These are phyloP conservation scores for Tiliacea citrago DNA, from an alignment of 2,888 invertebrate species.

Conservation along the genomic window DNA sequence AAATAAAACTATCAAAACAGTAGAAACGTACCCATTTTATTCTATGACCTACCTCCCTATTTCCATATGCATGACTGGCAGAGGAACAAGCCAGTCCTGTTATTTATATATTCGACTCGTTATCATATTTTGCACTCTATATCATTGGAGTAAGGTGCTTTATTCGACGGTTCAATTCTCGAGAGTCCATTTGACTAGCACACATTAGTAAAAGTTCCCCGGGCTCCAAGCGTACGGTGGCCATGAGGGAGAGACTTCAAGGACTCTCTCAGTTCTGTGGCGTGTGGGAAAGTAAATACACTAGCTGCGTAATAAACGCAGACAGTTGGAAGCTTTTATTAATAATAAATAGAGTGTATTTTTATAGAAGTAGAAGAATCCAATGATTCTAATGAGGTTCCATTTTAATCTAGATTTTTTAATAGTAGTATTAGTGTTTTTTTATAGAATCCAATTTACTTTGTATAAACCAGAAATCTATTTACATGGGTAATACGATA, in stretches of 20 bases:
- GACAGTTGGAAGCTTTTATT: constrained; percentile 34
- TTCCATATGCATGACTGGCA: constrained; percentile 89
- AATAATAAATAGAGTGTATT: constrained; percentile 19
- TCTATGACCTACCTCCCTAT: constrained; percentile 86
- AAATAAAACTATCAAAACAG: constrained; percentile 74
- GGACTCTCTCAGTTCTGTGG: constrained; percentile 62
- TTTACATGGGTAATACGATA: neutral
- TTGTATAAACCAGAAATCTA: neutral
- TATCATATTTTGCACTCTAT: constrained; percentile 78
- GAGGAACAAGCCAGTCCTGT: constrained; percentile 76
- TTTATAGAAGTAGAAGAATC: neutral
- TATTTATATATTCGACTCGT: constrained; percentile 73
- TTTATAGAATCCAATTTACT: neutral
- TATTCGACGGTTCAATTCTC: constrained; percentile 80
- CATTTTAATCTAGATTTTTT: neutral
- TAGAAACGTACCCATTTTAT: constrained; percentile 71
- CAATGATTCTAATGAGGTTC: neutral
- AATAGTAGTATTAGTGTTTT: neutral
- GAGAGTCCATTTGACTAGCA: constrained; percentile 90
- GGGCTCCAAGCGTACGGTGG: constrained; percentile 78
- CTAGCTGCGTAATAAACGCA: constrained; percentile 33
- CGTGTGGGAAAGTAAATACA: constrained; percentile 50
- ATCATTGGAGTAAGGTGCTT: constrained; percentile 74
- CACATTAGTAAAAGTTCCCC: constrained; percentile 89
- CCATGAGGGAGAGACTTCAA: constrained; percentile 69